Base-by-base conservation (phyloP, 37 sponge, comb jelly and placozoan species). In the Hormiphora californensis region DNA sequence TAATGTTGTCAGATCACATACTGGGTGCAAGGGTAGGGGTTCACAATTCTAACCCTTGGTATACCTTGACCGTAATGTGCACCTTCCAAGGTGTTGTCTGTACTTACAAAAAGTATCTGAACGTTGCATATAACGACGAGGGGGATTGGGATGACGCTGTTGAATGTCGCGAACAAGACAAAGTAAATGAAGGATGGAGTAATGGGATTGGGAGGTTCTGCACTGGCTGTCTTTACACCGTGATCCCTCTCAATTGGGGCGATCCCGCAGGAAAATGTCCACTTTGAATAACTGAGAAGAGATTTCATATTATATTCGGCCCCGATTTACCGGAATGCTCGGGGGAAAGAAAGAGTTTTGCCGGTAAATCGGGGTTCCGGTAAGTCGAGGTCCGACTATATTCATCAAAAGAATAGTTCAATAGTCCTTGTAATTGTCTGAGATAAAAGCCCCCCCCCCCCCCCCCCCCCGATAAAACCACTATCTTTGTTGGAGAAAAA, bases 211-310 rank as follows among this genome's bases (percentile, higher is more conserved):
- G n/a, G n/a, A n/a, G n/a, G n/a, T n/a, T n/a, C n/a, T n/a, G n/a
- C n/a, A n/a, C n/a, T n/a, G n/a, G n/a, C n/a, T n/a, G n/a, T n/a
- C n/a, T n/a, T n/a, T n/a, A n/a, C n/a, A n/a, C n/a, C n/a, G n/a
- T 11, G 43, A 3, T 17, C 81, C 43, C 4, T 73, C 8, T 33
- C 81, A 4, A 41, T 21, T 12, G 61, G 61, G 27, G 40, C 81
- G 40, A 73, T 73, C 12, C 81, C 81, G 27, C 81, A 73, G 27
- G 44, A 40, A 19, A 73, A 73, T 28, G 81, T 73, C 81, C 81
- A 73, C 2, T 27, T 27, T 4, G 81, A 73, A 28, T 73, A 73
- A n/a, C 81, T 73, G 81, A 11, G 27, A n/a, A n/a, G n/a, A n/a
- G n/a, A n/a, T n/a, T n/a, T n/a, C n/a, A n/a, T n/a, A n/a, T n/a